Evolutionary conservation across 2,888 invertebrate species (phyloP).

Genomic region (Tribolium freemani): DNA sequence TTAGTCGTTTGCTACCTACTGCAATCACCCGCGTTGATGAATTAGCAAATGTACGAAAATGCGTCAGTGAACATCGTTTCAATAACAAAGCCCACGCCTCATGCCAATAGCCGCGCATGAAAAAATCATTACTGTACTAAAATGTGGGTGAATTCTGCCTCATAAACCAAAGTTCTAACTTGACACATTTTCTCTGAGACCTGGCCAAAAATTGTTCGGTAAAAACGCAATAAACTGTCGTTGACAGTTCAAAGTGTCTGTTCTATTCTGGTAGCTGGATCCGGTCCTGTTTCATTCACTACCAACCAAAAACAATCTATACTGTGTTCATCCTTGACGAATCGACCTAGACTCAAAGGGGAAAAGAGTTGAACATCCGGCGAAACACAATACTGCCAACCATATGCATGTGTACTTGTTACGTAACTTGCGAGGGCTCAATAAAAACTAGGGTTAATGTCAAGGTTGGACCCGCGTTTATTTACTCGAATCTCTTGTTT

Average conservation of each 20-base stretch:
- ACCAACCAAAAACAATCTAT: constrained; percentile 2
- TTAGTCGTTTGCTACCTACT: too few relatives aligned
- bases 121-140: constrained; percentile 6
- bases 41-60: not conserved
- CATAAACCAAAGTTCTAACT: constrained; percentile 18
- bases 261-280: not conserved
- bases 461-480: constrained; percentile 34
- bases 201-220: constrained; percentile 7
- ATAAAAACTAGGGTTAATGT: constrained; percentile 42
- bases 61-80: constrained; percentile 31
- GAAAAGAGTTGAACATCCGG: constrained; percentile 29
- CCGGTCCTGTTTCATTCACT: constrained; percentile 18
- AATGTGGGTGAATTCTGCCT: constrained; percentile 20
- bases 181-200: constrained; percentile 33
- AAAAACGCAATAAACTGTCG: not conserved
- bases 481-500: constrained; percentile 22
- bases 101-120: constrained; percentile 25
- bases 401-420: constrained; percentile 33
- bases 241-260: not conserved
- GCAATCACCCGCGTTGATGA: too few relatives aligned
- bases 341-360: constrained; percentile 36
- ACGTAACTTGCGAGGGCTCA: constrained; percentile 33
- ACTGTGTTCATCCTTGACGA: constrained; percentile 32
- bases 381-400: constrained; percentile 41
- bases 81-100: constrained; percentile 34